Conservation (phyloP, 2,797 vertebrate species). For the Anabacerthia variegaticeps region DNA sequence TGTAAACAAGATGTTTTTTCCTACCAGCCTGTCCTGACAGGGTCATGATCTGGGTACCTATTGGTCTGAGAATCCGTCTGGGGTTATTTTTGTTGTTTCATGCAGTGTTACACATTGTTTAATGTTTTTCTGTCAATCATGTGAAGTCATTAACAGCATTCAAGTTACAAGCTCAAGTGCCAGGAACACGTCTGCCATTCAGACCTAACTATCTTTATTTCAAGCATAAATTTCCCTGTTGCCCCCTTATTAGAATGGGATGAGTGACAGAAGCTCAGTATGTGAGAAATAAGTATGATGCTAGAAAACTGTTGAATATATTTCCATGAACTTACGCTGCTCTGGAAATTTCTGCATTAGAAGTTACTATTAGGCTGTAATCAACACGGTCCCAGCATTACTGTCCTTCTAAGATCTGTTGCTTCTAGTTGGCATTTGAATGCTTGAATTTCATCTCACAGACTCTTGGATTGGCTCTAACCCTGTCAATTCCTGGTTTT, state of each 20-base stretch:
- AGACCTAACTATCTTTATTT: not conserved
- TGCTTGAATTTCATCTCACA: not conserved
- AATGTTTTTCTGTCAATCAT: not conserved
- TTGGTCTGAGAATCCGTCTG: not conserved
- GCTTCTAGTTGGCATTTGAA: not conserved
- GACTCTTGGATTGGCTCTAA: not conserved
- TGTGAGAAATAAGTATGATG: not conserved
- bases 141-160: not conserved
- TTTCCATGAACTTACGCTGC: not conserved
- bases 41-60: not conserved
- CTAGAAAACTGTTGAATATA: not conserved
- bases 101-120: not conserved
- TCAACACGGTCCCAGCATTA: not conserved
- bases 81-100: not conserved
- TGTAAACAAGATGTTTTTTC: not conserved
- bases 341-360: not conserved
- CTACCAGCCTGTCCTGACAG: not conserved
- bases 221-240: not conserved
- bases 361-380: not conserved
- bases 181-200: not conserved
- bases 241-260: not conserved
- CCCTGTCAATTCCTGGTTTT: not conserved
- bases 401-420: not conserved
- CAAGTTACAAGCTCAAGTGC: not conserved
- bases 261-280: not conserved